phyloP scores from a whole-genome alignment of 1,140 invertebrate genomes.

The Drosophila lowei region DNA sequence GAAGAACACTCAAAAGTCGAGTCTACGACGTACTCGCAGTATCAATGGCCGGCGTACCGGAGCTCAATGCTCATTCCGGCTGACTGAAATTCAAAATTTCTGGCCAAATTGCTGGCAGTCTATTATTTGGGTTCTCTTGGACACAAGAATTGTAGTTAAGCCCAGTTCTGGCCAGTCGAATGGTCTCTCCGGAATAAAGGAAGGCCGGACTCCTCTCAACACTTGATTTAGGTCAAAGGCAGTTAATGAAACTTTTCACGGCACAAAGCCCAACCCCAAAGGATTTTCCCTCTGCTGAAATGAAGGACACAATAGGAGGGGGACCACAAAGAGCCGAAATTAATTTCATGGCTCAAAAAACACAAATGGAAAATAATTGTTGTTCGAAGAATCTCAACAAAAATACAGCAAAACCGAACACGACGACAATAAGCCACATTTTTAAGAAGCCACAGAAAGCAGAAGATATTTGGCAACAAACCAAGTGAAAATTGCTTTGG shows the following conservation, averaged over 20 bases:
- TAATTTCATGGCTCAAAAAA: constrained; percentile 73
- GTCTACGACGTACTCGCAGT: constrained; percentile 1
- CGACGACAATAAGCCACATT: constrained; percentile 42
- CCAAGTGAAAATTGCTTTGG: constrained; percentile 18
- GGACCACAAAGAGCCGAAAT: constrained; percentile 53
- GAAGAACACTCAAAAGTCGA: constrained; percentile 13
- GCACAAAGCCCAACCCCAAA: constrained; percentile 11
- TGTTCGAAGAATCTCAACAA: constrained; percentile 42
- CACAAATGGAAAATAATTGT: constrained; percentile 73
- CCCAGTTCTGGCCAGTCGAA: not conserved
- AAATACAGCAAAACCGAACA: constrained; percentile 25
- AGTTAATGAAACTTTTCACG: constrained; percentile 50
- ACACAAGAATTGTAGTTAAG: not conserved
- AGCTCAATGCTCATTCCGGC: constrained; percentile 36
- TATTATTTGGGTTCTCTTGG: not conserved
- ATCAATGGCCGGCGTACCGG: constrained; percentile 4
- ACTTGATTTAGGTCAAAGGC: constrained; percentile 54
- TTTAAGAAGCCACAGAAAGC: constrained; percentile 27
- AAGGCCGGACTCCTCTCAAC: not conserved
- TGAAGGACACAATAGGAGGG: not conserved
- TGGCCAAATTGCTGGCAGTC: constrained; percentile 3
- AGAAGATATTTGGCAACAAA: constrained; percentile 21
- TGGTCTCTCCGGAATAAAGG: not conserved
- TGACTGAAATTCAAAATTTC: constrained; percentile 15
- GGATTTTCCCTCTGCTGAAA: not conserved